phyloP scores from a whole-genome alignment of 2,797 vertebrate genomes.

The Helostoma temminkii region DNA sequence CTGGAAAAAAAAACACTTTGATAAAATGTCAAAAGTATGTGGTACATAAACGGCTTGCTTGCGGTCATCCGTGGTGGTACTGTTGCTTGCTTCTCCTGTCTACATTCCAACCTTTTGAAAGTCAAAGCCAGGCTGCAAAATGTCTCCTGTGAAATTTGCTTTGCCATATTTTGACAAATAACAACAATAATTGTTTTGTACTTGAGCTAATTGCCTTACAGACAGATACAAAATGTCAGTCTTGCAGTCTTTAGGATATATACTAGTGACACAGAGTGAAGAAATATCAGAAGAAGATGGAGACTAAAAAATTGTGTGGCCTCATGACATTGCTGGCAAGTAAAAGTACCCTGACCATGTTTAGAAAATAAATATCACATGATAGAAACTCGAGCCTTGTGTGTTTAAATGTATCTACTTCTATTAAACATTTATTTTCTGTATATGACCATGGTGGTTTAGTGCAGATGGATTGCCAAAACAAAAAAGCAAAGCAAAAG shows the following conservation, averaged over 20 bases:
- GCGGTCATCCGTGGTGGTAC: no score
- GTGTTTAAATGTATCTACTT: conserved; percentile 61
- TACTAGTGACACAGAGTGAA: no score
- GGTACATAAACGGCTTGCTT: not conserved
- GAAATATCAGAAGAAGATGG: conserved; percentile 22
- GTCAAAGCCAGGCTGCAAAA: conserved; percentile 16
- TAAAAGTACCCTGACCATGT: conserved; percentile 51
- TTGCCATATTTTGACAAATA: conserved; percentile 19
- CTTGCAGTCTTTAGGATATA: no score
- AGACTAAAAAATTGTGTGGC: conserved; percentile 40
- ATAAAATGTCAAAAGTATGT: conserved; percentile 16
- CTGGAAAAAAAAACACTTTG: conserved; percentile 7
- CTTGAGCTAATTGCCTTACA: conserved; percentile 24
- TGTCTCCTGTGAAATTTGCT: not conserved
- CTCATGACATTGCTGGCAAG: conserved; percentile 51
- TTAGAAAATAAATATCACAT: conserved; percentile 66
- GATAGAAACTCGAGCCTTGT: conserved; percentile 56
- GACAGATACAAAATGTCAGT: conserved; percentile 23
- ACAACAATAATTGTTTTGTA: not conserved
- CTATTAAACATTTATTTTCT: conserved; percentile 53
- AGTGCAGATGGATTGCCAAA: conserved; percentile 33
- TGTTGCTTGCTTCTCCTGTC: no score
- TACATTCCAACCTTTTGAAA: not conserved
- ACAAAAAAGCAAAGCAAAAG: conserved; percentile 25
- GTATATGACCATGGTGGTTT: conserved; percentile 33